A percentile compares a stretch with the other conserved stretches of the same genome.
Conservation (phyloP, 2,797 vertebrate species). For the Spheniscus humboldti region DNA sequence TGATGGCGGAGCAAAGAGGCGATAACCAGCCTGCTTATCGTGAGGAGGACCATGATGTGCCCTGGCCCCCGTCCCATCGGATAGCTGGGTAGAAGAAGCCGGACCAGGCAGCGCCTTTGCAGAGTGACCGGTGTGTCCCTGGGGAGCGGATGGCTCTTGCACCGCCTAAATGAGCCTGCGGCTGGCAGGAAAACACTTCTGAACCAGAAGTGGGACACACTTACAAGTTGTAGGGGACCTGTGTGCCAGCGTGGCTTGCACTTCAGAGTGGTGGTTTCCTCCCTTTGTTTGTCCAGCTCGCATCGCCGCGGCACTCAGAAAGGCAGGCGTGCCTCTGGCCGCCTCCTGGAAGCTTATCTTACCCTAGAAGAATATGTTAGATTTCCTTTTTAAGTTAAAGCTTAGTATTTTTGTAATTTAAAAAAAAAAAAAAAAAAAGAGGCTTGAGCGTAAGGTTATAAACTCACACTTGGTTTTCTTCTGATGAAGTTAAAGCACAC, state of each 20-base stretch:
- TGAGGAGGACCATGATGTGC: fast-evolving
- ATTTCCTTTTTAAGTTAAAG: neutral
- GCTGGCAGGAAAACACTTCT: neutral
- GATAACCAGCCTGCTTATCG: fast-evolving
- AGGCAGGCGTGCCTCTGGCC: neutral
- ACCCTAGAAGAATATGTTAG: neutral
- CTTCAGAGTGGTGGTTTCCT: neutral
- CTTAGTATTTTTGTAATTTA: neutral
- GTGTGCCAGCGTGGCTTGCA: neutral
- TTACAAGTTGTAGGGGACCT: neutral
- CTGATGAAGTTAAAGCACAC: neutral
- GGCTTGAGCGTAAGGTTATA: neutral
- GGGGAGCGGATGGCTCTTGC: neutral
- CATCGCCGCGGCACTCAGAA: neutral
- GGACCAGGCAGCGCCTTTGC: neutral
- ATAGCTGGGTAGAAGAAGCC: neutral
- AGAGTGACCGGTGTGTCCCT: neutral
- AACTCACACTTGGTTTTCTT: neutral
- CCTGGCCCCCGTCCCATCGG: neutral
- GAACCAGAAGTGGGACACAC: neutral
- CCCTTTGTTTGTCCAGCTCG: neutral
- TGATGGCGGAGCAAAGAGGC: neutral
- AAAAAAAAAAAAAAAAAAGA: neutral
- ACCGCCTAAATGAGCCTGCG: neutral
- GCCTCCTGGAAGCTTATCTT: neutral